Percentiles rank a stretch among this genome's conserved stretches.
phyloP scores from a whole-genome alignment of 2,888 invertebrate genomes.

The Alviniconcha strummeri region DNA sequence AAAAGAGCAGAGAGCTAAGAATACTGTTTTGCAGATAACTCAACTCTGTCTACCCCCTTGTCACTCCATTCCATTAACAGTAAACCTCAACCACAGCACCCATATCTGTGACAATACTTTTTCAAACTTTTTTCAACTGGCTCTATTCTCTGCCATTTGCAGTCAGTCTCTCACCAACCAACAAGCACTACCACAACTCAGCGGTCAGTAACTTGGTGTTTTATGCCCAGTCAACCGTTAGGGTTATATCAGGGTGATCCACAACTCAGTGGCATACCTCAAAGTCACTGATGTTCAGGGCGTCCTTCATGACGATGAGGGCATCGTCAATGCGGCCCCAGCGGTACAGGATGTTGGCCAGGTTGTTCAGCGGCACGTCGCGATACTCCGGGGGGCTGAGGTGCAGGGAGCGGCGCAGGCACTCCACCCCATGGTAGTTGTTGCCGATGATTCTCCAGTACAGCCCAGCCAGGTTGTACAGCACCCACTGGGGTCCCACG shows the following conservation, averaged over 20 bases:
- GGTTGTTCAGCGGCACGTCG: constrained; percentile 82
- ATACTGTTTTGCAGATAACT: too few species aligned
- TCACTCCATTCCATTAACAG: too few species aligned
- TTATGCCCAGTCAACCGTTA: too few species aligned
- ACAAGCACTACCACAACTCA: too few species aligned
- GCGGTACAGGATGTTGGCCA: constrained; percentile 81
- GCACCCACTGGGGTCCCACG: constrained; percentile 84
- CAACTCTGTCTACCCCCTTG: too few species aligned
- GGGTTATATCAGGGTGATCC: not conserved
- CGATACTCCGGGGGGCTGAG: constrained; percentile 78
- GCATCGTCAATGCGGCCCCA: constrained; percentile 80
- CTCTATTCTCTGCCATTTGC: too few species aligned
- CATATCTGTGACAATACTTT: too few species aligned
- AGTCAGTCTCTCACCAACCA: too few species aligned
- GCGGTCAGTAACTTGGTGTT: too few species aligned
- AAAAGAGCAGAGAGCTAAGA: too few species aligned
- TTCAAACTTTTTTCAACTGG: too few species aligned
- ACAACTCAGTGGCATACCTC: constrained; percentile 76
- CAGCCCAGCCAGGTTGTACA: constrained; percentile 83
- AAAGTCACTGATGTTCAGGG: constrained; percentile 79
- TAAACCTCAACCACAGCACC: too few species aligned
- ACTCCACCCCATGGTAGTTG: constrained; percentile 81
- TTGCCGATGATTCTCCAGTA: constrained; percentile 87
- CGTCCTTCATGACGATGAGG: constrained; percentile 79
- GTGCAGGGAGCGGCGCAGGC: constrained; percentile 80